These are phyloP conservation scores for Alethe diademata DNA, from an alignment of 2,113 vertebrate genomes.

Conservation along the genomic window DNA sequence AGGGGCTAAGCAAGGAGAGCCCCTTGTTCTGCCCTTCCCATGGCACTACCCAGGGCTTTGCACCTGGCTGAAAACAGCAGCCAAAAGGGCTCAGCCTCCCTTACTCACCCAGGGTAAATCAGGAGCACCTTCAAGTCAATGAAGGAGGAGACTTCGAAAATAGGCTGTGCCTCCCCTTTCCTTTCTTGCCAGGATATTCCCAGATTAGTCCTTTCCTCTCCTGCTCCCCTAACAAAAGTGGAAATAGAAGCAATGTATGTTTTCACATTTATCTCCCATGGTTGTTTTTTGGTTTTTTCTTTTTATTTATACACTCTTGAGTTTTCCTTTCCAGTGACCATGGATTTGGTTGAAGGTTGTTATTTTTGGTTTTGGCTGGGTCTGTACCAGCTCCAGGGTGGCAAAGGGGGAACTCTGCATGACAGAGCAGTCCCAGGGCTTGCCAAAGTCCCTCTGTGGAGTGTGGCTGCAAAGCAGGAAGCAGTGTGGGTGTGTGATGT, in stretches of 20 bases:
- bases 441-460: neutral
- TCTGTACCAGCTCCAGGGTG: neutral
- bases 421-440: neutral
- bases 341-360: neutral
- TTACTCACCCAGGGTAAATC: fast-evolving
- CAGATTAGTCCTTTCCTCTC: neutral
- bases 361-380: neutral
- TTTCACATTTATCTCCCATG: neutral
- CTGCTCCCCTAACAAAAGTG: neutral
- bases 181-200: neutral
- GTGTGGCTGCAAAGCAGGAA: neutral
- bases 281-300: neutral
- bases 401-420: neutral
- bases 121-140: neutral
- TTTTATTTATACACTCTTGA: neutral
- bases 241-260: neutral
- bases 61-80: neutral
- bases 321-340: neutral
- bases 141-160: neutral
- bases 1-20: neutral
- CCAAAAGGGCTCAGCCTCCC: neutral
- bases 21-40: neutral
- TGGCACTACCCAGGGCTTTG: neutral
- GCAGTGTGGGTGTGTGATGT: neutral
- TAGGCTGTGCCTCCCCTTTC: neutral